Percentiles rank a stretch among this genome's conserved stretches.
Conservation (phyloP, 1,140 invertebrate genomes). For the Drosophila insularis region DNA sequence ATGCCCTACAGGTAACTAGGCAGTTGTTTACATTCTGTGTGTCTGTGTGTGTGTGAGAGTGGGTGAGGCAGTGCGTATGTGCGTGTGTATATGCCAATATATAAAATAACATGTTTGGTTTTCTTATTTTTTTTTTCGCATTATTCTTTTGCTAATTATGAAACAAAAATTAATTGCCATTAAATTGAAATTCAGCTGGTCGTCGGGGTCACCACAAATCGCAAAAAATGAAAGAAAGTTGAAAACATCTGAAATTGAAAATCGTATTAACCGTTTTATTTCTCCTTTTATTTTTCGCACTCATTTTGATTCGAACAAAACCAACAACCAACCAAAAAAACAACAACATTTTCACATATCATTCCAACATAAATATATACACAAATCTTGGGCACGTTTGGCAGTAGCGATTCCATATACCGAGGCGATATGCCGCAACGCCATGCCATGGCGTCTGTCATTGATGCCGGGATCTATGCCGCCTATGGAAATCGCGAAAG, state of each 20-base stretch:
- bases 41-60: constrained; percentile 6
- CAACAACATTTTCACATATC: constrained; percentile 18
- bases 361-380: constrained; percentile 21
- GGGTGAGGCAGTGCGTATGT: not conserved
- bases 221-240: constrained; percentile 10
- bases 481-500: constrained; percentile 61
- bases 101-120: not conserved
- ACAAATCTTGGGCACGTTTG: constrained; percentile 40
- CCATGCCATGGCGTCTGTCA: constrained; percentile 52
- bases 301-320: constrained; percentile 15
- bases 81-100: not conserved
- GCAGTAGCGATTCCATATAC: constrained; percentile 83
- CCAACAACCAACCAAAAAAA: too few species aligned
- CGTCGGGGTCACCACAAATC: constrained; percentile 9
- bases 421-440: constrained; percentile 85
- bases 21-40: not conserved
- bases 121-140: constrained; percentile 27
- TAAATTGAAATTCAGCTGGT: not conserved
- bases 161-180: not conserved
- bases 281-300: constrained; percentile 34
- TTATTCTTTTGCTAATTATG: constrained; percentile 32
- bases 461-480: constrained; percentile 61
- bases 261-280: constrained; percentile 32
- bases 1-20: constrained; percentile 88
- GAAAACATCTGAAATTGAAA: constrained; percentile 18